These are phyloP conservation scores for Notodonta ziczac DNA, from an alignment of 2,888 invertebrate genomes.

Conservation along the genomic window DNA sequence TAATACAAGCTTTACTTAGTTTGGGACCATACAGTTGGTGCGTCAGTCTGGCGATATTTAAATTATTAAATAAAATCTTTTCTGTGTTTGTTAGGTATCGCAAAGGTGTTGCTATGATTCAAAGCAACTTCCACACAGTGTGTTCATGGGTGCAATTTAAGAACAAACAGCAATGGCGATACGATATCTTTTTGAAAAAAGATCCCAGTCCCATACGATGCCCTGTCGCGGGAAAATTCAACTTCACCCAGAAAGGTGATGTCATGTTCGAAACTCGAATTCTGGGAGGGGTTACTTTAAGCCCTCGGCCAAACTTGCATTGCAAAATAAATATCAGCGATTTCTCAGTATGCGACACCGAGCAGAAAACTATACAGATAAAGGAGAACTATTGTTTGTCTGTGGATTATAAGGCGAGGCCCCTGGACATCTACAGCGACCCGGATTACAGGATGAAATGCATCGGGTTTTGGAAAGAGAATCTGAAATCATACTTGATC, in stretches of 20 bases:
- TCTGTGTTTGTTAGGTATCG: constrained; percentile 86
- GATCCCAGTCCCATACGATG: constrained; percentile 96
- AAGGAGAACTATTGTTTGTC: constrained; percentile 98
- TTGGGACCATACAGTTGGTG: too few species aligned
- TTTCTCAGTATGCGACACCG: constrained; percentile 97
- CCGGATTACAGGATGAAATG: constrained; percentile 99
- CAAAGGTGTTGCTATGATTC: constrained; percentile 94
- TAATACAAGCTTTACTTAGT: too few species aligned
- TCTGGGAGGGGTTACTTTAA: constrained; percentile 96
- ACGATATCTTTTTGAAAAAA: constrained; percentile 93
- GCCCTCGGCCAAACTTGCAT: constrained; percentile 95
- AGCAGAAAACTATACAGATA: constrained; percentile 96
- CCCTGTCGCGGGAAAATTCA: constrained; percentile 98
- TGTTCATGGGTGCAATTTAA: constrained; percentile 97
- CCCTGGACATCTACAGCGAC: constrained; percentile 97
- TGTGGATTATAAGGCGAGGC: constrained; percentile 97
- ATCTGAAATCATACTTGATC: constrained; percentile 97
- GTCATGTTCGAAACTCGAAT: constrained; percentile 96
- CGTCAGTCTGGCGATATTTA: too few species aligned
- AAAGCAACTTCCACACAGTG: constrained; percentile 95
- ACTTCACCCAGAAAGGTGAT: constrained; percentile 96
- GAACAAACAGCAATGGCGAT: constrained; percentile 93
- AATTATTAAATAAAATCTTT: constrained; percentile 5
- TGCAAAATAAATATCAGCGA: constrained; percentile 98
- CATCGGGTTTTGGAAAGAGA: constrained; percentile 99